Base-by-base conservation (phyloP, 2,888 invertebrate species). In the Leistus spinibarbis region DNA sequence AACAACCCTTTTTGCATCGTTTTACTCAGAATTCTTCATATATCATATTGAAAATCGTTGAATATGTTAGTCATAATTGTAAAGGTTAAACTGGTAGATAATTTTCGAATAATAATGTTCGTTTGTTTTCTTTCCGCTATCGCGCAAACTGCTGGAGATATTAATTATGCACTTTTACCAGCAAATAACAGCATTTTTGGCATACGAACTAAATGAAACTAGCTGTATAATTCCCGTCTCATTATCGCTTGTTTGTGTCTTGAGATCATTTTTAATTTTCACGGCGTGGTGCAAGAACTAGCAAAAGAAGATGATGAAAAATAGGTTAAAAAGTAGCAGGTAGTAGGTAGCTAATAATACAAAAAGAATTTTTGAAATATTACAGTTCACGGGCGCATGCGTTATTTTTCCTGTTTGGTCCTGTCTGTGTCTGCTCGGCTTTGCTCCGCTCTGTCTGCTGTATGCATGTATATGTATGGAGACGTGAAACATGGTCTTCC, bases 111-210 rank as follows among this genome's bases (percentile, higher is more conserved):
- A 10, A 40, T 13, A 40, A 40, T 13, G 7, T 7, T 40, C 40
- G 40, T 13, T 40, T 40, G 40, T 40, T 40, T 40, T 40, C 40
- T 40, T 40, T 40, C 13, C 40, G 40, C 40, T 40, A 10, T 13
- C 13, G 40, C 40, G 40, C 10, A 40, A 40, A 10, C 7, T 40
- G 40, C 40, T 40, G 40, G 40, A 27, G 57, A 69, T 57, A 69
- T 69, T 69, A 69, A 69, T 69, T 27, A 69, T 60, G 57, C 69
- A 60, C 69, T 69, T 69, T 69, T 69, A 69, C 69, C 60, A 56
- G 24, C 20, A 60, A 40, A 60, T 69, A 69, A 60, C 60, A 68
- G 68, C 17, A 57, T 69, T 69, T 69, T 69, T 56, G 22, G 69
- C 69, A 69, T 56, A 56, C 7, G 56, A 69, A 60, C 69, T 69